Percentiles rank a stretch among this genome's conserved stretches.
phyloP scores from a whole-genome alignment of 2,113 vertebrate genomes.

The Collichthys lucidus region DNA sequence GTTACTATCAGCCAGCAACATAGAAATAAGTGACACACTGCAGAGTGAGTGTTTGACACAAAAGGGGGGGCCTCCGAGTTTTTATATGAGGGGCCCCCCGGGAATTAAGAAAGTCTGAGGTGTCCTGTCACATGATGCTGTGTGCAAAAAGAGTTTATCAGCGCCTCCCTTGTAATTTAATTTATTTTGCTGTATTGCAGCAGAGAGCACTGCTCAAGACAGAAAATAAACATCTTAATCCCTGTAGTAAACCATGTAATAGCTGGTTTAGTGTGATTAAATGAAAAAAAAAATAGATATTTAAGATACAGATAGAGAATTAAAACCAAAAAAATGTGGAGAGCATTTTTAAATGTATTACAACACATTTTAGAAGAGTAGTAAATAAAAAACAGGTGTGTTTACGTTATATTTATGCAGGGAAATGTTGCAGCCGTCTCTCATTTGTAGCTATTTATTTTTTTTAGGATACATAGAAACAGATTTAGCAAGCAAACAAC shows the following conservation, averaged over 20 bases:
- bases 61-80: background rate
- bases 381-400: background rate
- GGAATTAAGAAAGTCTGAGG: background rate
- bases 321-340: background rate
- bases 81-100: background rate
- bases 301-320: background rate
- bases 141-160: background rate
- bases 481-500: background rate
- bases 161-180: conserved; percentile 36
- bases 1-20: background rate
- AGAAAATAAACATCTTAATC: background rate
- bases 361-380: too few species aligned
- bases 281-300: background rate
- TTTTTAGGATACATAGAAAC: too few species aligned
- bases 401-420: background rate
- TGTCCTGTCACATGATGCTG: background rate
- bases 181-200: conserved; percentile 30
- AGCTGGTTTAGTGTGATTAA: too few species aligned
- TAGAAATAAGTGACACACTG: background rate
- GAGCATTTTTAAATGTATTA: background rate
- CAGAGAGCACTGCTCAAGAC: background rate
- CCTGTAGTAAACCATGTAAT: background rate
- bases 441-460: background rate
- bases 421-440: background rate
- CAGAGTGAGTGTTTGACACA: background rate